Percentiles rank a stretch among this genome's conserved stretches.
These are phyloP conservation scores for Brachyhypopomus occidentalis DNA, from an alignment of 2,113 vertebrate species.

Conservation along the genomic window DNA sequence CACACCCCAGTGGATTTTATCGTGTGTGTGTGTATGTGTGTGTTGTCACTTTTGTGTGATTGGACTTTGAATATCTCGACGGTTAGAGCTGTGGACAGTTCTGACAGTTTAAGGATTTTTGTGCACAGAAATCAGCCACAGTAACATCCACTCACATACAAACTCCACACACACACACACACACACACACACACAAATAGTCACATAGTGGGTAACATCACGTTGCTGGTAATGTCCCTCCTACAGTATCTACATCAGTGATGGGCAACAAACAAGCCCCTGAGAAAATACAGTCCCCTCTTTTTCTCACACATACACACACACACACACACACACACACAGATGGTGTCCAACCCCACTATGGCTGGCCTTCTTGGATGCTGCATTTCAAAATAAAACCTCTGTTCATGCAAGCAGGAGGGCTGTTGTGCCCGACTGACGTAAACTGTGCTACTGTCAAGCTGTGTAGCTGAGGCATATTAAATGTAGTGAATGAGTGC, in stretches of 20 bases:
- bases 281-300: no score
- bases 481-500: no score
- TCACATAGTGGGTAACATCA: no score
- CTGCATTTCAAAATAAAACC: background rate
- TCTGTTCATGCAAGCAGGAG: background rate
- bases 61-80: background rate
- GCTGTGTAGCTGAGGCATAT: no score
- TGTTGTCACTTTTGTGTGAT: background rate
- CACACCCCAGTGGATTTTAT: slow-evolving; percentile 27
- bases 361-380: slow-evolving; percentile 28
- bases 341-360: background rate
- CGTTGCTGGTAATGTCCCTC: no score
- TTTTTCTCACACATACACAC: background rate
- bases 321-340: background rate
- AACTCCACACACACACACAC: background rate
- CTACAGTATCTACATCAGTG: no score
- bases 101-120: no score
- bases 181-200: no score
- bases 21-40: slow-evolving; percentile 56
- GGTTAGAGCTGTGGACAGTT: no score
- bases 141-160: no score
- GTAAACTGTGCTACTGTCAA: background rate
- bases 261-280: no score
- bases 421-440: slow-evolving; percentile 32
- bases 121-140: no score